Conservation (phyloP, 2,113 vertebrate genomes). For the Dendropsophus ebraccatus region DNA sequence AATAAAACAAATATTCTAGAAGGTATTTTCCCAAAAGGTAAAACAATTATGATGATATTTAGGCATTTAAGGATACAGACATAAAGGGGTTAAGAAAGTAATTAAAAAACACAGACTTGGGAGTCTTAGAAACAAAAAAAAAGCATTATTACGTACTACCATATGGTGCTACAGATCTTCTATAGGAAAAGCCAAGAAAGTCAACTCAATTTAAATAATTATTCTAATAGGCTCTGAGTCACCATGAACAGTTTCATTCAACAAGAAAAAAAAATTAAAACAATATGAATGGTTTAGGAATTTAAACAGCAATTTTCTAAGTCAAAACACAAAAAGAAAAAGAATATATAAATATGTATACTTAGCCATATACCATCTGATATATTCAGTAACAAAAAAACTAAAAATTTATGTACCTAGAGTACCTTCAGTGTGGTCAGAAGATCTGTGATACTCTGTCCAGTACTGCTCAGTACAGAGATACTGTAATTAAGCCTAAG, state of each 20-base stretch:
- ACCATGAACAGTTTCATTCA: too few species aligned
- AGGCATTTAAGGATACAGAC: not conserved
- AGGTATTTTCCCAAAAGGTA: not conserved
- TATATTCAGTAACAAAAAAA: too few species aligned
- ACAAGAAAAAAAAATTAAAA: too few species aligned
- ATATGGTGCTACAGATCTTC: conserved; percentile 30
- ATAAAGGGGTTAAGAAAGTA: not conserved
- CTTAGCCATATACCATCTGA: too few species aligned
- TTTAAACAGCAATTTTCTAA: not conserved
- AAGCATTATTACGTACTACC: not conserved
- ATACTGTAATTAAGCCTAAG: too few species aligned
- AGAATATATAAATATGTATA: too few species aligned
- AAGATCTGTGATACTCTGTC: too few species aligned
- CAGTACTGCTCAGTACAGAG: too few species aligned
- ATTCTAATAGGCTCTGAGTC: conserved; percentile 20
- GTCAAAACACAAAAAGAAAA: not conserved
- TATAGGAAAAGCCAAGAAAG: conserved; percentile 33
- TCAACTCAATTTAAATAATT: conserved; percentile 38
- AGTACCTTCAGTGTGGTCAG: too few species aligned
- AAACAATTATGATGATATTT: not conserved
- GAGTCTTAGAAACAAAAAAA: not conserved
- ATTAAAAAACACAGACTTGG: too few species aligned
- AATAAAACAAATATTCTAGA: not conserved
- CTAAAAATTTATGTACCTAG: too few species aligned
- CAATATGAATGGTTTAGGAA: too few species aligned